Conservation (phyloP, 1,140 invertebrate species). For the Lutraria rhynchaena region DNA sequence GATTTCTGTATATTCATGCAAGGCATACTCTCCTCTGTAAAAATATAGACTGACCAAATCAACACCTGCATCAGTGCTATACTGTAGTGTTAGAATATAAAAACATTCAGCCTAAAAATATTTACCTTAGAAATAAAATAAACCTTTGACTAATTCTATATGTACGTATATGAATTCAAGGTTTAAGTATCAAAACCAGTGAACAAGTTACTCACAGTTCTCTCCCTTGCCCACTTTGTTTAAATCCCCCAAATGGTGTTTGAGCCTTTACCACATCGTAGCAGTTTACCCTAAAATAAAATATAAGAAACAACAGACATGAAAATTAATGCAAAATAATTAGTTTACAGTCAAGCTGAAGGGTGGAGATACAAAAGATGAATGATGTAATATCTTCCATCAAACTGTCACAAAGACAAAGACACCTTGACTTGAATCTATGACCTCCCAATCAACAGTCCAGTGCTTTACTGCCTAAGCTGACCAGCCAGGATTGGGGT, state of each 20-base stretch:
- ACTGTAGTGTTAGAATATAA: background rate
- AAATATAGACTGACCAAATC: constrained; percentile 60
- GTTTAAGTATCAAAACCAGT: background rate
- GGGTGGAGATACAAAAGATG: too few relatives aligned
- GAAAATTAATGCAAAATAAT: too few relatives aligned
- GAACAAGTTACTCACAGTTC: constrained; percentile 87
- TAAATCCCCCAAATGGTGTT: constrained; percentile 94
- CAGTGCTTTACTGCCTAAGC: too few relatives aligned
- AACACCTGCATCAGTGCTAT: background rate
- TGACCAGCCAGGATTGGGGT: too few relatives aligned
- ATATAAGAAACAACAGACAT: too few relatives aligned
- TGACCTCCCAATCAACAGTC: too few relatives aligned
- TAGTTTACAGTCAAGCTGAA: too few relatives aligned
- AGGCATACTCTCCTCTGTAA: constrained; percentile 91
- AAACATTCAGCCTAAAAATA: background rate
- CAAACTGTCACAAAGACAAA: too few relatives aligned
- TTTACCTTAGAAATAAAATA: background rate
- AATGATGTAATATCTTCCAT: too few relatives aligned
- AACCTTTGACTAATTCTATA: background rate
- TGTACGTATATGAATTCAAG: background rate
- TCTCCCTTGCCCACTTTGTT: constrained; percentile 93
- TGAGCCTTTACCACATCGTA: constrained; percentile 89
- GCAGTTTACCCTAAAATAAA: constrained; percentile 89
- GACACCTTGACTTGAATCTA: too few relatives aligned
- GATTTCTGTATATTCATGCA: constrained; percentile 94